Base-by-base conservation (phyloP, 2,797 vertebrate genomes). In the Gambusia yucatana region DNA sequence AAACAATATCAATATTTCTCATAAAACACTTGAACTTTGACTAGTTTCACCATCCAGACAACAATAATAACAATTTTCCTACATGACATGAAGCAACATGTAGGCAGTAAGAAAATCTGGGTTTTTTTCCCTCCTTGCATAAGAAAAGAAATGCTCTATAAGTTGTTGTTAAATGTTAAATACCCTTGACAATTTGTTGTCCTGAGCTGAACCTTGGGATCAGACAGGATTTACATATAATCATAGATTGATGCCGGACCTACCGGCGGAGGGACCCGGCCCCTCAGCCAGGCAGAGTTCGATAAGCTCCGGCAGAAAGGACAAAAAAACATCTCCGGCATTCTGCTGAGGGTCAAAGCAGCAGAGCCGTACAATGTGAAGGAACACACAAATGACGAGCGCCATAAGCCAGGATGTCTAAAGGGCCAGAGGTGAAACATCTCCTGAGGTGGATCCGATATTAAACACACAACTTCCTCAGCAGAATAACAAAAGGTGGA, bases 141-240 rank as follows among this genome's bases (percentile, higher is more conserved):
- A 63, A 63, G 2, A 20, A 36, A 36, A 63, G 14, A 63, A 36
- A 63, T 63, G 30, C 30, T 63, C 16, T 36, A 9, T 63, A 36
- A 81, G 63, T 70, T 65, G 7, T 3, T 17, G 4, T 17, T 3
- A n/a, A 47, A 59, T 36, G 33, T 69, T 4, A 6, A 36, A 28
- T 47, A 59, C 33, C n/a, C 41, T 55, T 43, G n/a, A 57, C 11
- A 75, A 3, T 50, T 36, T 83, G 9, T 48, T 50, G 8, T 13
- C 14, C 48, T 43, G 6, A 33, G 61, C 30, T n/a, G 10, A 70
- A 28, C 3, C 0, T 46, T 79, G 10, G 22, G 59, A 47, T 79
- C 70, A 75, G 73, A 76, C 79, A 72, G 75, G 48, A 85, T 79
- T 73, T n/a, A 65, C 17, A 65, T 65, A 46, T 59, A 78, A 48